phyloP scores from a whole-genome alignment of 2,113 vertebrate species.

The Tenebrosternarchus preto region DNA sequence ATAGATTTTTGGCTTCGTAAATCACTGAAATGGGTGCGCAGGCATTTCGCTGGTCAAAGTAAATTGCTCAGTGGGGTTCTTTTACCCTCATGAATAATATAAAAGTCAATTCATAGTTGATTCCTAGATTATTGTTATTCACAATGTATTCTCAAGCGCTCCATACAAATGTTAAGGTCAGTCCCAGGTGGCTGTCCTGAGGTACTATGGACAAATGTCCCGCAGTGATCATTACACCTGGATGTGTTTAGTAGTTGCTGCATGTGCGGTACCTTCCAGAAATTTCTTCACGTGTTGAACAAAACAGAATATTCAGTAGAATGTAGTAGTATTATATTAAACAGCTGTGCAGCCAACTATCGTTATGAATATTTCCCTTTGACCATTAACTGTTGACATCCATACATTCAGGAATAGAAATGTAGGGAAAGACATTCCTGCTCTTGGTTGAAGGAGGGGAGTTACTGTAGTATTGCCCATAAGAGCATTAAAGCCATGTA shows the following conservation, averaged over 20 bases:
- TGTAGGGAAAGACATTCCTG: neutral
- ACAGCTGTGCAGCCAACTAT: neutral
- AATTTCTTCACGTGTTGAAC: neutral
- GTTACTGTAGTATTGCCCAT: neutral
- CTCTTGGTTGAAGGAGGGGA: conserved; percentile 9
- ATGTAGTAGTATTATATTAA: neutral
- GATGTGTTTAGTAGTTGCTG: neutral
- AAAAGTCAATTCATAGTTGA: neutral
- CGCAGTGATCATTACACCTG: neutral
- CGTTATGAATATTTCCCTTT: neutral
- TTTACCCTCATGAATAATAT: neutral
- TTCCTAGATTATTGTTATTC: neutral
- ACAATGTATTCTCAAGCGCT: neutral
- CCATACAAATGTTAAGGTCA: neutral
- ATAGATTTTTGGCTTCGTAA: neutral
- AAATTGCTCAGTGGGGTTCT: neutral
- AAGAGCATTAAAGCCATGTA: conserved; percentile 13
- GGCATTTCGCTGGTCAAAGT: neutral
- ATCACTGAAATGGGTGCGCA: neutral
- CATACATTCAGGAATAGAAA: neutral
- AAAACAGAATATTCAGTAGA: neutral
- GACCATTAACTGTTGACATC: neutral
- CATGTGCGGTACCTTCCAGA: too few species aligned
- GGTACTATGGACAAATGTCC: neutral
- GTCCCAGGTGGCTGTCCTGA: neutral